phyloP scores from a whole-genome alignment of 2,888 invertebrate species.

The Papilio gigon region DNA sequence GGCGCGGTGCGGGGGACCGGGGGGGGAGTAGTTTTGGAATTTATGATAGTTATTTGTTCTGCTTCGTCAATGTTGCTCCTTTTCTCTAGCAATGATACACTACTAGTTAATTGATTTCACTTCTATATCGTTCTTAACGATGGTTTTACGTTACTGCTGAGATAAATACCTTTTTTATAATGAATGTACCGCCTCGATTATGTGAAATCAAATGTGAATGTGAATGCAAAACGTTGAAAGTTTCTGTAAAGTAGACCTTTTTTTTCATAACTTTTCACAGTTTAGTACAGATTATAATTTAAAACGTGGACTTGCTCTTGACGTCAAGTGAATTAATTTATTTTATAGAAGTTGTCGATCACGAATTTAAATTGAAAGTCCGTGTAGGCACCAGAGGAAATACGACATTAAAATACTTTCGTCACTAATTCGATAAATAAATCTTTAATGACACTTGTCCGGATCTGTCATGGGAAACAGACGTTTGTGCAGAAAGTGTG shows the following conservation, averaged over 20 bases:
- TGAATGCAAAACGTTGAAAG: no score
- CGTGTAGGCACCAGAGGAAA: neutral
- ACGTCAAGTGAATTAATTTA: no score
- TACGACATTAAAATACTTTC: conserved; percentile 10
- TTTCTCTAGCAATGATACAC: neutral
- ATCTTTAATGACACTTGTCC: neutral
- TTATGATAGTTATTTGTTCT: conserved; percentile 3
- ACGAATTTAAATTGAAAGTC: neutral
- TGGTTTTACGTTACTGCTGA: no score
- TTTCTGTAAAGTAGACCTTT: no score
- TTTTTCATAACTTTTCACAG: no score
- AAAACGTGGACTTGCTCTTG: no score
- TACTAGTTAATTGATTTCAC: neutral
- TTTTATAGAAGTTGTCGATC: no score
- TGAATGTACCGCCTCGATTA: no score
- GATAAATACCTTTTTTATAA: no score
- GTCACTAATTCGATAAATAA: conserved; percentile 8
- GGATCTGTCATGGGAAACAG: conserved; percentile 28
- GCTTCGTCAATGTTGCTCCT: conserved; percentile 7
- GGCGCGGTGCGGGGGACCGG: conserved; percentile 15
- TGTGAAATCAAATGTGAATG: no score
- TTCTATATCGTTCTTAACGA: no score
- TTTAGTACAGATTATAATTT: no score
- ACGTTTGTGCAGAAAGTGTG: conserved; percentile 30
- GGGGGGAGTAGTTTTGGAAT: neutral